A percentile compares a stretch with the other conserved stretches of the same genome.
phyloP scores from a whole-genome alignment of 2,888 invertebrate genomes.

The Ectropis crepuscularia region DNA sequence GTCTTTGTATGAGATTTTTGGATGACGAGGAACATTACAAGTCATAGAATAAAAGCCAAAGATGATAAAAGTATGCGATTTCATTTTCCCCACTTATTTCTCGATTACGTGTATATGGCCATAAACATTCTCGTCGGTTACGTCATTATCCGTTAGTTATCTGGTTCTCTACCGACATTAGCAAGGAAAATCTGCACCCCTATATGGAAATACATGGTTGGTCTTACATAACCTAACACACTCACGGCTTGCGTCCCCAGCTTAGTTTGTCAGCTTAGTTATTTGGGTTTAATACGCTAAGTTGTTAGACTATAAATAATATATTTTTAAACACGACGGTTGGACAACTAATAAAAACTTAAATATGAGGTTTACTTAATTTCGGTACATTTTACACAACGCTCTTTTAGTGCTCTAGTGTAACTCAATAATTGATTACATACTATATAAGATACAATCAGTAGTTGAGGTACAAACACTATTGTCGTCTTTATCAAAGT shows the following conservation, averaged over 20 bases:
- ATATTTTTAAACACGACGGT: conserved; percentile 22
- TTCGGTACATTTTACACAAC: too few species aligned
- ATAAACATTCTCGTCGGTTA: conserved; percentile 41
- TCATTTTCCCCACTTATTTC: neutral
- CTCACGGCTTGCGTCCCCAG: conserved; percentile 37
- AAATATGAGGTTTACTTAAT: too few species aligned
- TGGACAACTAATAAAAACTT: neutral
- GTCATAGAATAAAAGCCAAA: neutral
- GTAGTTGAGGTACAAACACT: too few species aligned
- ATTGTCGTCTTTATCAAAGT: too few species aligned
- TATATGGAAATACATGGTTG: conserved; percentile 59
- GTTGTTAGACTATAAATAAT: too few species aligned
- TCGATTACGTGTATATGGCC: neutral
- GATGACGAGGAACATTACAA: too few species aligned
- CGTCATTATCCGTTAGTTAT: conserved; percentile 56
- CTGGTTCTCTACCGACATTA: conserved; percentile 56
- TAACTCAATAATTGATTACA: too few species aligned
- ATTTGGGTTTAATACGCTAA: conserved; percentile 1
- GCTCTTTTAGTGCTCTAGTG: too few species aligned
- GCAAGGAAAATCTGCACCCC: conserved; percentile 65
- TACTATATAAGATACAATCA: too few species aligned
- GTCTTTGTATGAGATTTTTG: neutral
- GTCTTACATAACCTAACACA: conserved; percentile 48
- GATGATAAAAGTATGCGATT: too few species aligned
- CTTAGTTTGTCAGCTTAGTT: conserved; percentile 36